Conservation (phyloP, 2,113 vertebrate species). For the Catharus fuscescens region DNA sequence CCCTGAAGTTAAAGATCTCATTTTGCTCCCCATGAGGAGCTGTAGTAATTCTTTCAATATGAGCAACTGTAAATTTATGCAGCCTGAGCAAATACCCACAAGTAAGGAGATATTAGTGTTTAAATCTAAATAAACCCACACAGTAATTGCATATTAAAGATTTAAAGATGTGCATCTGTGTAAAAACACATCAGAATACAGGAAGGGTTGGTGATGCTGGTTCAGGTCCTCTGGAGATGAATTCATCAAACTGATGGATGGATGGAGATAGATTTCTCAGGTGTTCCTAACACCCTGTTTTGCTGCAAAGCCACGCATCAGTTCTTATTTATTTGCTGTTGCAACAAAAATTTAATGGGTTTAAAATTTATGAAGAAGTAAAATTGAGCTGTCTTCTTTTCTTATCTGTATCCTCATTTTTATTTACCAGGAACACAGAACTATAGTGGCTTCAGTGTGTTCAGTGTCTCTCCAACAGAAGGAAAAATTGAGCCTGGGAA, state of each 20-base stretch:
- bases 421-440: constrained; percentile 85
- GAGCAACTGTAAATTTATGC: neutral
- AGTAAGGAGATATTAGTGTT: neutral
- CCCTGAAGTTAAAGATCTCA: neutral
- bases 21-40: neutral
- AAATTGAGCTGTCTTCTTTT: neutral
- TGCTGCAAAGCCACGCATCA: neutral
- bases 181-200: neutral
- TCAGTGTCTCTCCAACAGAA: constrained; percentile 79
- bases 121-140: neutral
- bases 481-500: constrained; percentile 78
- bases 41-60: neutral
- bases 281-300: neutral
- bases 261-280: neutral
- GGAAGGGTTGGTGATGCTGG: neutral
- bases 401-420: neutral
- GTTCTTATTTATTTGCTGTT: neutral
- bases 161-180: neutral
- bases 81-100: neutral
- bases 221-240: neutral
- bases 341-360: neutral
- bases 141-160: neutral
- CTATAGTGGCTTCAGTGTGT: constrained; percentile 83
- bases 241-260: neutral
- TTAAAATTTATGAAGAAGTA: neutral